phyloP scores from a whole-genome alignment of 1,140 invertebrate species.

The Pseudoatta argentina region DNA sequence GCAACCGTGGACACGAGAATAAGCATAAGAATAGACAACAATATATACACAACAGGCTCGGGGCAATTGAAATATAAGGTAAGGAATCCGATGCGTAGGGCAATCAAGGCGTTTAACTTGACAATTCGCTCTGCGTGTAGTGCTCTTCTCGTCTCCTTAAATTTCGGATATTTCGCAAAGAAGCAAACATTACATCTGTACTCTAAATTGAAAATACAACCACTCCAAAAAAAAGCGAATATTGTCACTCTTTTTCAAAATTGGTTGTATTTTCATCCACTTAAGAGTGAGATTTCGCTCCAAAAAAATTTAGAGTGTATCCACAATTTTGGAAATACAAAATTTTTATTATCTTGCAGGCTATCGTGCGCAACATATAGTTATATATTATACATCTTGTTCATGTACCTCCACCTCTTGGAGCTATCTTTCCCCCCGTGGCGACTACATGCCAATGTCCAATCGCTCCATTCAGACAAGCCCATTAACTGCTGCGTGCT shows the following conservation, averaged over 20 bases:
- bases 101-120: neutral
- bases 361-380: neutral
- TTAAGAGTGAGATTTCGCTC: too few relatives aligned
- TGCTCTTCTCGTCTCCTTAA: neutral
- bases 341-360: neutral
- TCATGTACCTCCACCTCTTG: neutral
- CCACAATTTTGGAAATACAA: neutral
- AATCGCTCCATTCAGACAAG: conserved; percentile 70
- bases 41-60: neutral
- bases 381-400: neutral
- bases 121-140: neutral
- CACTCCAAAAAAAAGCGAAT: too few relatives aligned
- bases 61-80: neutral
- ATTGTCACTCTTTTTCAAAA: too few relatives aligned
- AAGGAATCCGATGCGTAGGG: neutral
- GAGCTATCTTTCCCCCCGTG: conserved; percentile 20
- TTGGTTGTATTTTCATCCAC: too few relatives aligned
- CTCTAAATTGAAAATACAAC: too few relatives aligned
- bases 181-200: neutral
- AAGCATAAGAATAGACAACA: conserved; percentile 35
- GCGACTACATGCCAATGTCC: conserved; percentile 26
- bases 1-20: conserved; percentile 19
- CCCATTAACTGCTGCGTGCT: conserved; percentile 66
- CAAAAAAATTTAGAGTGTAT: too few relatives aligned
- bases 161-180: neutral